Evolutionary conservation across 23 tunicate species (phyloP), one percentile per base, ranked within the genome.

Genomic region (Diplosoma virens): DNA sequence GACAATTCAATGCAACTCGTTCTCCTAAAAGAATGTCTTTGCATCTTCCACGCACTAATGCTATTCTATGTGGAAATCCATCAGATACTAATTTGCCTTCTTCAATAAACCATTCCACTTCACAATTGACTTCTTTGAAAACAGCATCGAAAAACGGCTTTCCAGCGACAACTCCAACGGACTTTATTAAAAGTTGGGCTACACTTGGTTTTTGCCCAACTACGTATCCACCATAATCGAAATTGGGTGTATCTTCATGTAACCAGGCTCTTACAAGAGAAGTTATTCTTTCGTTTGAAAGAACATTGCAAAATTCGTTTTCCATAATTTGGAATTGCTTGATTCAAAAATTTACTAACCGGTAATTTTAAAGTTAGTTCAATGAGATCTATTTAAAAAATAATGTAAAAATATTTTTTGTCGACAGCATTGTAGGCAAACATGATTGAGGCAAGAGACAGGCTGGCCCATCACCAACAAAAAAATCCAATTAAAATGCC

Each of bases 71-170:
- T 34, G 55, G 56, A 33, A 9, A 5, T 27, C 5, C 23, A 14
- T 1, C 6, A 9, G 41, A 22, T 37, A 47, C 4, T 5, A 47
- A 47, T 5, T 32, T 22, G 16, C 78, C 78, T 72, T 72, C 84
- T 26, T 48, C 30, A 7, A 17, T 2, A 47, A 20, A 47, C 84
- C 84, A 81, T 35, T 54, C 33, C 20, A 79, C 85, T 35, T 72
- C 52, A 53, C 93, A 86, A 26, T 58, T 77, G 1, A 86, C 35
- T 34, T 79, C 71, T 0, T 73, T 20, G 37, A 86, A 86, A 25
- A 86, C 65, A 0, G 85, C 85, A 79, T 80, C 53, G 61, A 86
- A 79, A 65, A 86, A 86, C 11, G 93, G 93, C 9, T 65, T 59
- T 6, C 93, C 93, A 7, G 85, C 64, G 16, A 86, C 32, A 36